phyloP scores from a whole-genome alignment of 2,797 vertebrate species.

The Tarsius wallacei region DNA sequence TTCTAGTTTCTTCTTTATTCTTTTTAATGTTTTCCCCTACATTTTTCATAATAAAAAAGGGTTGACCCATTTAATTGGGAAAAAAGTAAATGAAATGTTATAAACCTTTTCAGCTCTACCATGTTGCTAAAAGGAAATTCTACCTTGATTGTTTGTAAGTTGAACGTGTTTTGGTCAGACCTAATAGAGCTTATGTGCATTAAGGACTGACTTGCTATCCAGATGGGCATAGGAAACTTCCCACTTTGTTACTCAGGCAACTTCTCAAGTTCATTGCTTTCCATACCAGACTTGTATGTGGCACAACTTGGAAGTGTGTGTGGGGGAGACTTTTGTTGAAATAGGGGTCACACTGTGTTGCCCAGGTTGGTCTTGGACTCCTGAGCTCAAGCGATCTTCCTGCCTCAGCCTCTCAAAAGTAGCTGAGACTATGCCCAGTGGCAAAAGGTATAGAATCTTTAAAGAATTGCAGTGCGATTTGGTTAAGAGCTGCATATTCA shows the following conservation, averaged over 20 bases:
- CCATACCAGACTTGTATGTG: background rate
- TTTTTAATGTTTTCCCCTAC: conserved; percentile 7
- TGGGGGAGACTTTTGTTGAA: background rate
- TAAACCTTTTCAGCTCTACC: conserved; percentile 44
- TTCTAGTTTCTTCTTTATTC: conserved; percentile 61
- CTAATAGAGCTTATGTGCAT: background rate
- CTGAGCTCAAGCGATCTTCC: background rate
- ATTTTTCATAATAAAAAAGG: conserved; percentile 55
- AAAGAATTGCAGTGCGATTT: conserved; percentile 1
- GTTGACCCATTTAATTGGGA: conserved; percentile 68
- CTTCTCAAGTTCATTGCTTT: conserved; percentile 16
- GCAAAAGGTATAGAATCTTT: conserved; percentile 14
- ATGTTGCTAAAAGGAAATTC: conserved; percentile 51
- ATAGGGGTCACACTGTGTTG: background rate
- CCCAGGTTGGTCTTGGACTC: background rate
- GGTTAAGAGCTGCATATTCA: background rate
- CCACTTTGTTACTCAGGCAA: background rate
- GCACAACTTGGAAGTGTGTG: background rate
- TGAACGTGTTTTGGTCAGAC: conserved; percentile 21
- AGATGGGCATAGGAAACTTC: background rate
- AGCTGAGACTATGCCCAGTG: background rate
- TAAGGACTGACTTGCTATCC: background rate
- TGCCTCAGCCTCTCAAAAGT: background rate
- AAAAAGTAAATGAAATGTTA: conserved; percentile 56
- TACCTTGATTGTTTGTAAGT: conserved; percentile 45